Base-by-base conservation (phyloP, 2,797 vertebrate genomes). In the Peromyscus eremicus region DNA sequence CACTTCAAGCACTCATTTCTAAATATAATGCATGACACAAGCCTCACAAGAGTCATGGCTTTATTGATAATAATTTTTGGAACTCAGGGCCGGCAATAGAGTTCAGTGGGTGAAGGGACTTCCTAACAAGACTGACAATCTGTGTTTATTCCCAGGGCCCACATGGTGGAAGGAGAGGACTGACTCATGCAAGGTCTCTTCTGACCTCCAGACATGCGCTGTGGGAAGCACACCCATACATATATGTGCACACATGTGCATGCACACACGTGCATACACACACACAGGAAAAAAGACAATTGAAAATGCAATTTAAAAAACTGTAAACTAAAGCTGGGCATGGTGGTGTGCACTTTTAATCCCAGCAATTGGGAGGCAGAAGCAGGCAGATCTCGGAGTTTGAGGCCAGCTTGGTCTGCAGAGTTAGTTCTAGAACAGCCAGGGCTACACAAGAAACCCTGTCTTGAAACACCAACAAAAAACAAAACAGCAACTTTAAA, bases 1-100 rank as follows among this genome's bases (percentile, higher is more conserved):
- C 89, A 89, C 46, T 77, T 92, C 27, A 91, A 94, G n/a, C 82
- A 46, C 32, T 93, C 68, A 93, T 73, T 95, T 96, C 80, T 64
- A 92, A 60, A 96, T 94, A 64, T 14, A 94, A 84, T 43, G 29
- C 29, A 71, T 68, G 62, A 90, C 12, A 89, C 13, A 89, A 70
- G 93, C 64, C 92, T 96, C 21, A 85, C 37, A 93, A 92, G 16
- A 93, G 10, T 52, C 32, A 81, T 19, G 55, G 57, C 37, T 34
- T 95, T 94, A 94, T 5, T 86, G 23, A 91, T 43, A 94, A 94
- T 55, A 40, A 82, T 9, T 40, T 37, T 29, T 64, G 64, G 17
- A 64, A 5, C 23, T 55, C 60, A 32, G 25, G 37, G 21, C 80
- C 14, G 4, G 13, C 57, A 62, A 10, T 2, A 70, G 40, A 57